Evolutionary conservation across 2,888 invertebrate genomes (phyloP), one percentile per base, ranked within the genome.

Genomic region (Diarsia brunnea): DNA sequence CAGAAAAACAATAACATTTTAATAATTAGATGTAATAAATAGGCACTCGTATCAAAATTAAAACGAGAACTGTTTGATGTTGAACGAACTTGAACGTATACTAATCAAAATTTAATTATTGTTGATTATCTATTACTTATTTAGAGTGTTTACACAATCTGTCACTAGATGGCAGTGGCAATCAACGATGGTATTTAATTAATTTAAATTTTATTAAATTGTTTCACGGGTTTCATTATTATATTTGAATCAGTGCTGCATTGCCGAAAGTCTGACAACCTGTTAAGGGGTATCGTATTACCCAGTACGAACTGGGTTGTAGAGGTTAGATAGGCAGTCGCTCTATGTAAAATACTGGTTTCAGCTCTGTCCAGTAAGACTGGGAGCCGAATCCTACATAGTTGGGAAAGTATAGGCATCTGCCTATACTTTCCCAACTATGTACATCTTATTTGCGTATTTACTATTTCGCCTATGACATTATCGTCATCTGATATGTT

Each of bases 91-190:
- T 63, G 27, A 63, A 65, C 75, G 38, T 65, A 10, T 63, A 60
- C 60, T 78, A 86, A 86, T 88, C 81, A 87, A 86, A 86, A 86
- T 83, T 84, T 86, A 11, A 88, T 86, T 81, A 79, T 60, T 70
- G 67, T 73, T 84, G 69, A 87, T 80, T 71, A 75, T 61, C 58
- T 3, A 27, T 68, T 27, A 69, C 70, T 79, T 72, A 84, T 79
- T 78, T 72, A 79, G 68, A 66, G 73, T 75, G 73, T 74, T 79
- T 77, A 73, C 73, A 71, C 61, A 73, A 70, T 49, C 51, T 64
- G 61, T 43, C 73, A 51, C 19, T 74, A 82, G 87, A 80, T 79
- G 87, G 74, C 78, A 55, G 31, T 67, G 67, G 21, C 49, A 47
- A 63, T 75, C 67, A 79, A 77, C 53, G 70, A 19, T 49, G 70